Conservation (phyloP, 1,140 invertebrate species). For the Pinna nobilis region DNA sequence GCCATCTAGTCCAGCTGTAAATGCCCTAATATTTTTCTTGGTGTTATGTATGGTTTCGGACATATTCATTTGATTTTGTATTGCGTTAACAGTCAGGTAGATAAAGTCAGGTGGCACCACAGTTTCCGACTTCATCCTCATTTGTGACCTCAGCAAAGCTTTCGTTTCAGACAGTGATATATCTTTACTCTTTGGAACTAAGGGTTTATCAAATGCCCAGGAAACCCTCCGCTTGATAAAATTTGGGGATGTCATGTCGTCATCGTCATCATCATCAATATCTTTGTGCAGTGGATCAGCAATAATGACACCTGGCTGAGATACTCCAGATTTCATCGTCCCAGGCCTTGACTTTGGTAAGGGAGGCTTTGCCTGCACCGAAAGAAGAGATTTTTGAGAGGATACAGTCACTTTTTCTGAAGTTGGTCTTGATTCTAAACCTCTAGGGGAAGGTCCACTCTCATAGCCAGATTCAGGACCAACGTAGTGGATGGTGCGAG, state of each 20-base stretch:
- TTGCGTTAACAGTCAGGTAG: slow-evolving; percentile 70
- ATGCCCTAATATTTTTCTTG: slow-evolving; percentile 52
- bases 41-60: slow-evolving; percentile 62
- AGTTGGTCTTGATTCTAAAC: slow-evolving; percentile 14
- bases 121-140: slow-evolving; percentile 66
- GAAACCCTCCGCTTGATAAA: slow-evolving; percentile 62
- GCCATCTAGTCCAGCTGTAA: slow-evolving; percentile 32
- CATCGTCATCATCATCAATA: slow-evolving; percentile 45
- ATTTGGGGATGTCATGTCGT: slow-evolving; percentile 20
- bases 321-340: slow-evolving; percentile 53
- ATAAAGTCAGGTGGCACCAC: slow-evolving; percentile 72
- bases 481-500: slow-evolving; percentile 61
- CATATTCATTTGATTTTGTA: slow-evolving; percentile 64
- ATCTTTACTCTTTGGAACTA: slow-evolving; percentile 62
- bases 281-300: slow-evolving; percentile 39
- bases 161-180: slow-evolving; percentile 71
- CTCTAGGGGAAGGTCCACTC: slow-evolving; percentile 21
- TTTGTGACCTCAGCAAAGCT: slow-evolving; percentile 71
- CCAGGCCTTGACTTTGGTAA: slow-evolving; percentile 45
- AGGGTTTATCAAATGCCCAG: slow-evolving; percentile 74
- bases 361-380: slow-evolving; percentile 40
- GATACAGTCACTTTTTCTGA: slow-evolving; percentile 9
- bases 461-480: slow-evolving; percentile 38
- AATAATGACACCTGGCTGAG: slow-evolving; percentile 52
- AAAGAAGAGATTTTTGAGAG: slow-evolving; percentile 31